Conservation (phyloP, 64 coral and sea anemone species). For the Montipora cactus region DNA sequence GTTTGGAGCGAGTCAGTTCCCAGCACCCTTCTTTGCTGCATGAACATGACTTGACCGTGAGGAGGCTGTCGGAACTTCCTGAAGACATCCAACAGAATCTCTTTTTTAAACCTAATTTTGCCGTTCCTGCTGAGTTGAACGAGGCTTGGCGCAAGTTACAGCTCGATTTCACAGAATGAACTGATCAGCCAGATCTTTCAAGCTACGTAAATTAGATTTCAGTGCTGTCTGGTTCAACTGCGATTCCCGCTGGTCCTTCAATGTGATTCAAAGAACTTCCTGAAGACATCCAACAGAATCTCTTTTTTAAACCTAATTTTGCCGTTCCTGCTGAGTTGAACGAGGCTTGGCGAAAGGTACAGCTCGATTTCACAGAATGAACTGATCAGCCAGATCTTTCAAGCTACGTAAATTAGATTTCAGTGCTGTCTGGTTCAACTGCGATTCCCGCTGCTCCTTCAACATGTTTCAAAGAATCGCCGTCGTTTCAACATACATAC, state of each 20-base stretch:
- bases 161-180: neutral
- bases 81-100: too few relatives aligned
- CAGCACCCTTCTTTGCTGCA: constrained; percentile 71
- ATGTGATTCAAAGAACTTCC: constrained; percentile 30
- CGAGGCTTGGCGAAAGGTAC: constrained; percentile 71
- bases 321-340: constrained; percentile 65
- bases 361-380: neutral
- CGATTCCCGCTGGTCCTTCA: constrained; percentile 40
- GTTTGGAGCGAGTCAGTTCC: constrained; percentile 68
- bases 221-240: constrained; percentile 28
- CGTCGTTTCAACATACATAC: too few relatives aligned
- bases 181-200: too few relatives aligned
- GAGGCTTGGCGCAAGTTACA: constrained; percentile 74
- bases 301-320: constrained; percentile 76
- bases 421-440: too few relatives aligned
- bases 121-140: constrained; percentile 64
- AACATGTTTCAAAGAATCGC: too few relatives aligned
- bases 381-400: too few relatives aligned
- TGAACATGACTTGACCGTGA: constrained; percentile 68
- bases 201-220: too few relatives aligned
- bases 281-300: neutral
- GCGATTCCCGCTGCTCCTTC: too few relatives aligned
- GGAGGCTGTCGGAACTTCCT: constrained; percentile 63
- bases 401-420: too few relatives aligned
- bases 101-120: constrained; percentile 57